These are phyloP conservation scores for Magallana angulata DNA, from an alignment of 1,140 invertebrate genomes.

Conservation along the genomic window DNA sequence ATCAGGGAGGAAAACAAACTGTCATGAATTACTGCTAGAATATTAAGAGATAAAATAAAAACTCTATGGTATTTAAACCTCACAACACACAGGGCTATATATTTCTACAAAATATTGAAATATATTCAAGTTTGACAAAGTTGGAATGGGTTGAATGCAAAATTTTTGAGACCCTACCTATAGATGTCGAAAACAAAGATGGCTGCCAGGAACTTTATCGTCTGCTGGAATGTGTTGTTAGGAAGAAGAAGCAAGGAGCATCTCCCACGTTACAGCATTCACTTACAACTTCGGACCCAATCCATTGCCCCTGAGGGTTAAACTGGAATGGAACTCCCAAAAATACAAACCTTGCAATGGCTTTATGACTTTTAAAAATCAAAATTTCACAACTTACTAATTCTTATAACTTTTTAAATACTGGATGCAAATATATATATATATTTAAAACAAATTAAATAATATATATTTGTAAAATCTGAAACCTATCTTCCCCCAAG, in stretches of 20 bases:
- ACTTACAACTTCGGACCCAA: conserved; percentile 26
- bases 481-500: neutral
- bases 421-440: neutral
- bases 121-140: neutral
- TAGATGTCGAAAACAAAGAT: conserved; percentile 53
- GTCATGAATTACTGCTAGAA: too few relatives aligned
- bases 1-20: too few relatives aligned
- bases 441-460: too few relatives aligned
- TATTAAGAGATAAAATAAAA: too few relatives aligned
- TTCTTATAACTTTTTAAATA: too few relatives aligned
- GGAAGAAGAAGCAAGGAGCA: conserved; percentile 42
- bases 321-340: neutral
- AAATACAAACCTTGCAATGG: too few relatives aligned
- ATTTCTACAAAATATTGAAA: neutral
- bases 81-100: conserved; percentile 1
- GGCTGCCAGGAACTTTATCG: conserved; percentile 46
- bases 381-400: too few relatives aligned
- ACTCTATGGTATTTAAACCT: neutral
- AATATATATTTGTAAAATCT: neutral
- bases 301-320: neutral
- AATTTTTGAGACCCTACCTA: conserved; percentile 46
- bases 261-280: conserved; percentile 36
- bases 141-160: conserved; percentile 15
- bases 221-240: conserved; percentile 51
- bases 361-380: too few relatives aligned